These are phyloP conservation scores for Argya squamiceps DNA, from an alignment of 2,797 vertebrate species.

Conservation along the genomic window DNA sequence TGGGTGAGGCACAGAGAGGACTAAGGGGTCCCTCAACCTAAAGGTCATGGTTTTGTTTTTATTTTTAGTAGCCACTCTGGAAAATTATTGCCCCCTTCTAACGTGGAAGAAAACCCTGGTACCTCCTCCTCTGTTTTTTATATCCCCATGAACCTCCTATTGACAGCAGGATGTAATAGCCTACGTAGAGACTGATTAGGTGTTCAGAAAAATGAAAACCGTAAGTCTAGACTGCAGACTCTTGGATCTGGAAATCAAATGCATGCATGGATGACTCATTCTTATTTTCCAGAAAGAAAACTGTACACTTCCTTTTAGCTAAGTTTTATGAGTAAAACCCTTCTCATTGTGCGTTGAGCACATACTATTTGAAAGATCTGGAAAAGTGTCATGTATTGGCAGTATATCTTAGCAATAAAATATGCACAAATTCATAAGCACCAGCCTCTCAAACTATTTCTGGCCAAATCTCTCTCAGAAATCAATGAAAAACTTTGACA, in stretches of 20 bases:
- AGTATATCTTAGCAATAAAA: slow-evolving; percentile 15
- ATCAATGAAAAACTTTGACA: background rate
- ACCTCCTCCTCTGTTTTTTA: slow-evolving; percentile 6
- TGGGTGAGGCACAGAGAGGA: background rate
- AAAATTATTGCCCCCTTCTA: background rate
- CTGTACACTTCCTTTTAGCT: background rate
- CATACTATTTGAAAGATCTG: slow-evolving; percentile 28
- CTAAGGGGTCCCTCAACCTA: background rate
- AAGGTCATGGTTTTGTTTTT: background rate
- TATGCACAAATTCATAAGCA: background rate
- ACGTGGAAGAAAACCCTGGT: background rate
- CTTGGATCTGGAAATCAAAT: slow-evolving; percentile 63
- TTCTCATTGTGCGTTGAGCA: slow-evolving; percentile 23
- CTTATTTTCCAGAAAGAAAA: slow-evolving; percentile 52
- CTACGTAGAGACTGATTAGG: slow-evolving; percentile 46
- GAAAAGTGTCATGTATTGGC: background rate
- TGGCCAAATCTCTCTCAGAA: background rate
- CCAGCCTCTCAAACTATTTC: background rate
- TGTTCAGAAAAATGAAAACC: slow-evolving; percentile 47
- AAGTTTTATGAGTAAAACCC: slow-evolving; percentile 21
- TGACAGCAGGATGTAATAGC: slow-evolving; percentile 52
- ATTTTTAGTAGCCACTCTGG: background rate
- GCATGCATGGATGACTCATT: slow-evolving; percentile 52
- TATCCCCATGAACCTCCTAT: slow-evolving; percentile 15
- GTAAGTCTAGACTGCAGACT: slow-evolving; percentile 57